These are phyloP conservation scores for Morpho deidamia DNA, from an alignment of 2,888 invertebrate species.

Conservation along the genomic window DNA sequence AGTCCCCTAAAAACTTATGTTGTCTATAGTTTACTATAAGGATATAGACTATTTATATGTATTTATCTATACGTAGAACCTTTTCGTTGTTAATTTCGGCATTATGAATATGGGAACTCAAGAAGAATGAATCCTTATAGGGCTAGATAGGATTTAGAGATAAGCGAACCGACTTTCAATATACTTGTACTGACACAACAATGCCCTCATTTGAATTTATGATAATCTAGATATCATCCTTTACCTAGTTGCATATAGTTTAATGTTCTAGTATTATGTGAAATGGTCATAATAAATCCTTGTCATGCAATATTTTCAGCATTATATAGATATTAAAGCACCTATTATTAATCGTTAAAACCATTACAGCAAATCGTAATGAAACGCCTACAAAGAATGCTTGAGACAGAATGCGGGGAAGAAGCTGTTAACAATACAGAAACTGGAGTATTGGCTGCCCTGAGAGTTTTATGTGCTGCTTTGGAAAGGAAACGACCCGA, in stretches of 20 bases:
- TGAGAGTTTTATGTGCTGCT: slow-evolving; percentile 80
- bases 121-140: background rate
- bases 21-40: too few species aligned
- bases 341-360: too few species aligned
- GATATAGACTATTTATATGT: too few species aligned
- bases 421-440: slow-evolving; percentile 70
- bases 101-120: too few species aligned
- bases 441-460: slow-evolving; percentile 60
- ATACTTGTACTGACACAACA: slow-evolving; percentile 4
- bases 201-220: slow-evolving; percentile 12
- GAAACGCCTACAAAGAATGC: slow-evolving; percentile 65
- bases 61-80: too few species aligned
- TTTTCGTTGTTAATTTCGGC: too few species aligned
- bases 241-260: slow-evolving; percentile 9
- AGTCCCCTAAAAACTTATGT: too few species aligned
- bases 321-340: too few species aligned
- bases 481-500: slow-evolving; percentile 89
- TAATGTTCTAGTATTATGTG: slow-evolving; percentile 8
- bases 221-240: slow-evolving; percentile 4
- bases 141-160: background rate
- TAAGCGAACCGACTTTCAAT: background rate
- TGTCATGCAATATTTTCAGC: too few species aligned
- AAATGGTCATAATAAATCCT: slow-evolving; percentile 6
- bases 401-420: slow-evolving; percentile 75
- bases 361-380: slow-evolving; percentile 57